phyloP scores from a whole-genome alignment of 2,113 vertebrate species.

The Furnarius figulus region DNA sequence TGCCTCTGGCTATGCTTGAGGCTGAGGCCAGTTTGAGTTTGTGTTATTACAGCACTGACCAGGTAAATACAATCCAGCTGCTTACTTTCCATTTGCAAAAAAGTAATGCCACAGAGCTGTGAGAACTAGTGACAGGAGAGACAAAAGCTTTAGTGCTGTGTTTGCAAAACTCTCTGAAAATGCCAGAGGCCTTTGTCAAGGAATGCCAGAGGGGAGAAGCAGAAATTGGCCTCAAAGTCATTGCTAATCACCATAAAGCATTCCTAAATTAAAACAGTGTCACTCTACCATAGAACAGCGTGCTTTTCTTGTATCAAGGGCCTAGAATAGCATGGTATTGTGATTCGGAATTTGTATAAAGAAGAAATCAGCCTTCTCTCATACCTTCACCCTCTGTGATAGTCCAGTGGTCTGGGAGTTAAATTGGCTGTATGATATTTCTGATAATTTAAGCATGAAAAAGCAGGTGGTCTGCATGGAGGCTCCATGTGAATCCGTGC shows the following conservation, averaged over 20 bases:
- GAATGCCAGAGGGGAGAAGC: background rate
- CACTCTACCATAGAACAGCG: background rate
- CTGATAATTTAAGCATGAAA: background rate
- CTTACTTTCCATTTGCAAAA: slow-evolving; percentile 12
- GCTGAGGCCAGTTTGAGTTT: background rate
- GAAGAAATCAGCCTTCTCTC: background rate
- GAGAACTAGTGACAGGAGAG: background rate
- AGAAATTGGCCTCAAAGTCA: background rate
- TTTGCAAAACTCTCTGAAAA: slow-evolving; percentile 10
- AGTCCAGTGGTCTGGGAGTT: background rate
- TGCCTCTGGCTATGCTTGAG: background rate
- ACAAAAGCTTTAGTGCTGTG: background rate
- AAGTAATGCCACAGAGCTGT: background rate
- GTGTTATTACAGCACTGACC: background rate
- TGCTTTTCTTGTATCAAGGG: background rate
- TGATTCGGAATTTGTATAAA: background rate
- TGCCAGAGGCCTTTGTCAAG: background rate
- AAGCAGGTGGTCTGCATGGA: background rate
- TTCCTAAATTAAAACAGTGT: background rate
- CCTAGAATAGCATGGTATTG: background rate
- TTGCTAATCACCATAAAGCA: background rate
- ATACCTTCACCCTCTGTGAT: accelerated
- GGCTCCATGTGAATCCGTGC: background rate
- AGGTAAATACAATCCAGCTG: background rate
- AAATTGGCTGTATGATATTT: background rate